Evolutionary conservation across 1,140 invertebrate genomes (phyloP).

Genomic region (Chironomus striatipennis): DNA sequence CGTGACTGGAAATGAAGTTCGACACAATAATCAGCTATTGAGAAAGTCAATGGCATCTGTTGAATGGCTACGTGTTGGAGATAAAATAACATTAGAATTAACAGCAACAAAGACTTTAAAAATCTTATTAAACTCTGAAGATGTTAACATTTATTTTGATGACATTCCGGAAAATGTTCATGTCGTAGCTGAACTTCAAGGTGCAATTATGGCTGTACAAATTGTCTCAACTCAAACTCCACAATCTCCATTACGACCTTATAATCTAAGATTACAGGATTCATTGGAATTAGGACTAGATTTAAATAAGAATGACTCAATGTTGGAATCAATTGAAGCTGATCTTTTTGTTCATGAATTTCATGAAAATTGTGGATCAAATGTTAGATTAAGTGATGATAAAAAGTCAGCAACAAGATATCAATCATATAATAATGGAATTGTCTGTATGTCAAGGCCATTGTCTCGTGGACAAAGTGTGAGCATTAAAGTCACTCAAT

Average conservation of each 20-base stretch:
- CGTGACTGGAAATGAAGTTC: conserved; percentile 55
- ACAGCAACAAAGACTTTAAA: conserved; percentile 51
- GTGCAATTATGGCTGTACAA: conserved; percentile 53
- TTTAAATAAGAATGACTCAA: conserved; percentile 45
- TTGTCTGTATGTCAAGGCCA: conserved; percentile 37
- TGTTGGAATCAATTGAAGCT: conserved; percentile 39
- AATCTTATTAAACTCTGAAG: conserved; percentile 69
- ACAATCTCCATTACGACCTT: conserved; percentile 46
- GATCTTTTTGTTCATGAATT: conserved; percentile 44
- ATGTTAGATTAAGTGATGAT: conserved; percentile 52
- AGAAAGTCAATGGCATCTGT: conserved; percentile 63
- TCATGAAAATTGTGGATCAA: conserved; percentile 61
- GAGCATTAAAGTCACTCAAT: conserved; percentile 57
- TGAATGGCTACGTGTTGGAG: conserved; percentile 68
- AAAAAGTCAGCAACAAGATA: conserved; percentile 32
- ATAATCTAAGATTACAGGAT: conserved; percentile 51
- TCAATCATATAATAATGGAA: conserved; percentile 37
- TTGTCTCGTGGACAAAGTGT: conserved; percentile 38
- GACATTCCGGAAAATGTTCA: conserved; percentile 69
- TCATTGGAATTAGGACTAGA: conserved; percentile 53
- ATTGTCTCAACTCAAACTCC: conserved; percentile 45
- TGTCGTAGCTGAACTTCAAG: conserved; percentile 64
- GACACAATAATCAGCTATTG: conserved; percentile 48
- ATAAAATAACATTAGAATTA: conserved; percentile 57
- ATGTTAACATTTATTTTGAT: conserved; percentile 71